phyloP scores from a whole-genome alignment of 2,113 vertebrate genomes.

The Otocyon megalotis region DNA sequence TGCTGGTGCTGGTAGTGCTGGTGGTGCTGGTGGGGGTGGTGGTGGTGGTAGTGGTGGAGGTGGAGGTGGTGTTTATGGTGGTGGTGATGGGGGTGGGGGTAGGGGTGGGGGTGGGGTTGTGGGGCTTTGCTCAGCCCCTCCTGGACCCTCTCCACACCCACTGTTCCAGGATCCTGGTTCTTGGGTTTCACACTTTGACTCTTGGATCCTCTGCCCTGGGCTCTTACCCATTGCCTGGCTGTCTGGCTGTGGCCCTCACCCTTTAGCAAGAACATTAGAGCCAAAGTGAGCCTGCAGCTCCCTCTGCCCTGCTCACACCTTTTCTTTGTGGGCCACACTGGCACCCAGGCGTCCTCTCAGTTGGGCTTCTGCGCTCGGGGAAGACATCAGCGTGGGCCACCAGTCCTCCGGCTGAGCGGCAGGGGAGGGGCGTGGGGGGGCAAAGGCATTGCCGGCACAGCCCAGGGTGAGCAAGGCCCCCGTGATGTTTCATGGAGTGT shows the following conservation, averaged over 20 bases:
- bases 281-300: not conserved
- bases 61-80: too few species aligned
- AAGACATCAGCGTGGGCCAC: not conserved
- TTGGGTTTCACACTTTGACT: not conserved
- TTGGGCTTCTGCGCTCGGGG: not conserved
- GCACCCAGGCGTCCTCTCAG: fast-evolving
- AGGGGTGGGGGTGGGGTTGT: too few species aligned
- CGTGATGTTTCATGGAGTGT: not conserved
- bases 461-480: not conserved
- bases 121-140: not conserved
- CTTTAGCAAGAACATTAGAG: not conserved
- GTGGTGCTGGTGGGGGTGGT: too few species aligned
- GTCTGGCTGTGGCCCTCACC: not conserved
- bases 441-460: not conserved
- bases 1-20: too few species aligned
- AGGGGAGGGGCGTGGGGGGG: fast-evolving
- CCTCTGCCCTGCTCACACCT: not conserved
- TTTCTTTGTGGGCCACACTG: not conserved
- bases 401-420: too few species aligned
- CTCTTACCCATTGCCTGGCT: not conserved
- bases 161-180: not conserved
- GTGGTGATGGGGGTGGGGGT: too few species aligned
- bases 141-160: not conserved
- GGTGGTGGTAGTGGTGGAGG: too few species aligned
- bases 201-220: not conserved